Conservation (phyloP, 2,797 vertebrate genomes). For the Lophius americanus region DNA sequence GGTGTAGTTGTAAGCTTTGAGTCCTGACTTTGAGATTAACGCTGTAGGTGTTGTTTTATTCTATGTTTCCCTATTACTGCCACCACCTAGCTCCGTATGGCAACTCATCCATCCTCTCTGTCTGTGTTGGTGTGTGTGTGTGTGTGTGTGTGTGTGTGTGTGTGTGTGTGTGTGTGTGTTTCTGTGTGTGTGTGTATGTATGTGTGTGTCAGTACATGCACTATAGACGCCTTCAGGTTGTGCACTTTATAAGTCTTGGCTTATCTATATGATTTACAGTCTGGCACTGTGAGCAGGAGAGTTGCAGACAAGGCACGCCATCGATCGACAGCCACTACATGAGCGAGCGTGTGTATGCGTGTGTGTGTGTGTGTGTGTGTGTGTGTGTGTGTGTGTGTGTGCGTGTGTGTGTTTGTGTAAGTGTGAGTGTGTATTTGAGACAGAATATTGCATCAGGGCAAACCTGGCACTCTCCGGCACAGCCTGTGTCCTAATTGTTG, state of each 20-base stretch:
- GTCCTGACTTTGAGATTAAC: no score
- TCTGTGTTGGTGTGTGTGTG: no score
- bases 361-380: conserved; percentile 30
- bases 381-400: conserved; percentile 27
- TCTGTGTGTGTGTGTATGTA: conserved; percentile 5
- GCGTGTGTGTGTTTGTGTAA: conserved; percentile 24
- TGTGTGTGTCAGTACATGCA: conserved; percentile 1
- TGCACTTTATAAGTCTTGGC: conserved; percentile 63
- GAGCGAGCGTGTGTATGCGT: conserved; percentile 14
- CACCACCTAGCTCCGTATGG: no score
- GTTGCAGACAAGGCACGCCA: conserved; percentile 67
- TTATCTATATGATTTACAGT: conserved; percentile 74
- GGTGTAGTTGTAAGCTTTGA: no score
- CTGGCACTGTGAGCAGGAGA: conserved; percentile 60
- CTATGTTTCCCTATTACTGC: no score
- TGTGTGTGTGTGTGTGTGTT: neutral
- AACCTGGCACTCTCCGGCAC: conserved; percentile 59
- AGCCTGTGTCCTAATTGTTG: conserved; percentile 70
- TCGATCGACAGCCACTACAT: conserved; percentile 61
- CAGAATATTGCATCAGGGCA: conserved; percentile 64
- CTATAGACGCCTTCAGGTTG: conserved; percentile 59
- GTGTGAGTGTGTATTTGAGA: conserved; percentile 33
- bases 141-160: neutral
- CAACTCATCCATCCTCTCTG: no score
- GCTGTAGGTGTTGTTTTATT: no score